Evolutionary conservation across 2,797 vertebrate genomes (phyloP).

Genomic region (Bovichtus diacanthus): DNA sequence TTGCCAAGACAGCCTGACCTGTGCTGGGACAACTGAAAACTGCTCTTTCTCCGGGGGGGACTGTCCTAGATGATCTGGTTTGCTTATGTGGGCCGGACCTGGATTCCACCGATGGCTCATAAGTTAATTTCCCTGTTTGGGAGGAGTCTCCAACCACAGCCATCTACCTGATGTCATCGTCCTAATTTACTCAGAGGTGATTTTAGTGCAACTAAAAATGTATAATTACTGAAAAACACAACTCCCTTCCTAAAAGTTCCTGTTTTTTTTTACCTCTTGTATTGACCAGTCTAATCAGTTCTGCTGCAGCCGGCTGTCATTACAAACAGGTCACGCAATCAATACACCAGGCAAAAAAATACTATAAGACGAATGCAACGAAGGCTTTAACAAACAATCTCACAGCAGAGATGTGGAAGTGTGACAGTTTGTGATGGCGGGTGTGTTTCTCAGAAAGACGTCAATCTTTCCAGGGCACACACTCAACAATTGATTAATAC

Average conservation of each 20-base stretch:
- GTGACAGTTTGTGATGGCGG: constrained; percentile 10
- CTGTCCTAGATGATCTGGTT: constrained; percentile 66
- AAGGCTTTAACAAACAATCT: constrained; percentile 1
- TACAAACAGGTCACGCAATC: constrained; percentile 43
- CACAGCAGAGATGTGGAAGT: constrained; percentile 10
- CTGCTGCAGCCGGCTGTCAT: constrained; percentile 35
- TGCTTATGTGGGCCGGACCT: constrained; percentile 44
- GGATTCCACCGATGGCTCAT: constrained; percentile 63
- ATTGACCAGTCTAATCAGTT: constrained; percentile 50
- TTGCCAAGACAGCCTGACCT: constrained; percentile 42
- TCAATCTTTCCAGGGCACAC: constrained; percentile 38
- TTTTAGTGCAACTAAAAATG: constrained; percentile 11
- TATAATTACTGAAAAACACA: constrained; percentile 28
- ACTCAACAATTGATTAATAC: constrained; percentile 39
- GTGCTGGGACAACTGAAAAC: constrained; percentile 39
- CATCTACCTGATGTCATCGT: constrained; percentile 48
- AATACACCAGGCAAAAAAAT: constrained; percentile 37
- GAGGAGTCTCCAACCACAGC: constrained; percentile 27
- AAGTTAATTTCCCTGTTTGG: constrained; percentile 61
- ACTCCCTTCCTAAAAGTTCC: not conserved
- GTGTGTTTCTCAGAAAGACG: constrained; percentile 25
- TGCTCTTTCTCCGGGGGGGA: constrained; percentile 34
- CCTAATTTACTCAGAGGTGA: constrained; percentile 31
- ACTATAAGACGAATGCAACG: constrained; percentile 19
- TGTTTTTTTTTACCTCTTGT: not conserved